These are phyloP conservation scores for Rhynchonycteris naso DNA, from an alignment of 2,797 vertebrate species.

Conservation along the genomic window DNA sequence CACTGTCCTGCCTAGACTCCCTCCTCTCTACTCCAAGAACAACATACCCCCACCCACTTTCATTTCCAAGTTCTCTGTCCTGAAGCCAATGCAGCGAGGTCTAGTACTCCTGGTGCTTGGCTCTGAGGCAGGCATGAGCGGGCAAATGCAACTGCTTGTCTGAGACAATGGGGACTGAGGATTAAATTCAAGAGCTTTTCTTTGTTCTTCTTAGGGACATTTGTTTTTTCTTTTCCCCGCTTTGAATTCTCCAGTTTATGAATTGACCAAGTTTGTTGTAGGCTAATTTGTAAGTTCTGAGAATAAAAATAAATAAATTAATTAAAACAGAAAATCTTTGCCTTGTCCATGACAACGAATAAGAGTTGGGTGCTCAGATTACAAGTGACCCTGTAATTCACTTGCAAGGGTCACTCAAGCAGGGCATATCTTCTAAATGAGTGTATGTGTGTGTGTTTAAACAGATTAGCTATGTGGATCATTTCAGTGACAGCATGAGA, in stretches of 20 bases:
- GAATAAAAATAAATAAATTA: neutral
- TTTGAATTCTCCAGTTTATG: neutral
- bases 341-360: neutral
- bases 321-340: neutral
- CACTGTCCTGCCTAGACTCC: neutral
- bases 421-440: neutral
- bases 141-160: neutral
- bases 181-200: neutral
- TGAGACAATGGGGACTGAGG: neutral
- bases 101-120: neutral
- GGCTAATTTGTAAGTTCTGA: neutral
- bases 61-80: neutral
- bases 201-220: neutral
- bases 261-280: neutral
- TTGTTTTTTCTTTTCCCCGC: neutral
- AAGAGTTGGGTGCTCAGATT: neutral
- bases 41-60: rapidly evolving
- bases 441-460: neutral
- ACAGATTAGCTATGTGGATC: neutral
- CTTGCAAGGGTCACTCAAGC: neutral
- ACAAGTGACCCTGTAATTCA: neutral
- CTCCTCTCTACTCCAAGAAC: neutral
- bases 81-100: neutral
- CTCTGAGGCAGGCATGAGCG: neutral
- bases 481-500: neutral